Evolutionary conservation across 2,797 vertebrate genomes (phyloP).

Genomic region (Moxostoma hubbsi): DNA sequence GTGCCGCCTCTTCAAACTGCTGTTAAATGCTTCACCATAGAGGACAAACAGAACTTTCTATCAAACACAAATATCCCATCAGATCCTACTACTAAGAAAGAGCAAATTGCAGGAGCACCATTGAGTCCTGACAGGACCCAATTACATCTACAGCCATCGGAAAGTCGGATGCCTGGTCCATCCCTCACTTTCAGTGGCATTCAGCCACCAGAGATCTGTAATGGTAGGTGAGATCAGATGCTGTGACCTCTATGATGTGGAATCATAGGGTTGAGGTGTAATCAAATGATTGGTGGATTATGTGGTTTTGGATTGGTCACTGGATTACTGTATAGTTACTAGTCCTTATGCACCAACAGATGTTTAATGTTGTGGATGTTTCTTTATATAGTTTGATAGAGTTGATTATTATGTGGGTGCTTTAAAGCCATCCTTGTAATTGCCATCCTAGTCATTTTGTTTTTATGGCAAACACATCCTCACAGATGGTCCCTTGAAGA

Average conservation of each 20-base stretch:
- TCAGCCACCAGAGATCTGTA: slow-evolving; percentile 16
- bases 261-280: not conserved
- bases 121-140: slow-evolving; percentile 62
- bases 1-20: slow-evolving; percentile 51
- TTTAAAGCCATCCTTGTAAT: not conserved
- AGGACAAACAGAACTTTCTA: slow-evolving; percentile 65
- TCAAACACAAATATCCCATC: slow-evolving; percentile 57
- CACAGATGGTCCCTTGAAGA: not conserved
- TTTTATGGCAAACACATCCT: not conserved
- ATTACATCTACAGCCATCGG: slow-evolving; percentile 67
- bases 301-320: not conserved
- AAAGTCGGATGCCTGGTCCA: slow-evolving; percentile 66
- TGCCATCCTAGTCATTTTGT: not conserved
- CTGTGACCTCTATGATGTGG: not conserved
- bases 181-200: slow-evolving; percentile 32
- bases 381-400: not conserved
- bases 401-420: not conserved
- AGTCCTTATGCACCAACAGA: not conserved
- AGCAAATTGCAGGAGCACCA: slow-evolving; percentile 16
- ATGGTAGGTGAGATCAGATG: slow-evolving; percentile 34
- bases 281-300: not conserved
- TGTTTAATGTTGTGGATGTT: not conserved
- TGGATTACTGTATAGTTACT: not conserved
- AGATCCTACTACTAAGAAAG: not conserved
- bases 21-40: slow-evolving; percentile 56